phyloP scores from a whole-genome alignment of 1,140 invertebrate genomes.

The Oncopeltus fasciatus region DNA sequence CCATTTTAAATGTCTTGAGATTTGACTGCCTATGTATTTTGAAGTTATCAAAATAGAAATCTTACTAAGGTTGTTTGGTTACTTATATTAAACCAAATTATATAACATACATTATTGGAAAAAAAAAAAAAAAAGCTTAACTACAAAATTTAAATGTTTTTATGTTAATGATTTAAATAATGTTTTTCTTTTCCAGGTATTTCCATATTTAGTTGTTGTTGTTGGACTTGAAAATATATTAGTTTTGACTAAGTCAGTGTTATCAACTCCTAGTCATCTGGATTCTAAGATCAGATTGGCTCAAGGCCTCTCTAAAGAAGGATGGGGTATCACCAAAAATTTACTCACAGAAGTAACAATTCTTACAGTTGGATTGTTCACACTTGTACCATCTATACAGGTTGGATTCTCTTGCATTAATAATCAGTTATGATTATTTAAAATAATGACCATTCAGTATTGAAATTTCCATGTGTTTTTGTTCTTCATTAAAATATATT shows the following conservation, averaged over 20 bases:
- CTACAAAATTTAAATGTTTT: not conserved
- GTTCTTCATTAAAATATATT: too few species aligned
- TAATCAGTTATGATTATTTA: not conserved
- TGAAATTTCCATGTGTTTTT: too few species aligned
- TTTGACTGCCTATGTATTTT: too few species aligned
- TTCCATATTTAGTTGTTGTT: constrained; percentile 87
- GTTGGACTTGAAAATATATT: constrained; percentile 93
- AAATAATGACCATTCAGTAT: too few species aligned
- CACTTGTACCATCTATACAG: constrained; percentile 86
- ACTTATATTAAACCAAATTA: too few species aligned
- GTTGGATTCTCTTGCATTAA: constrained; percentile 23
- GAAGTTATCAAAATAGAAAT: too few species aligned
- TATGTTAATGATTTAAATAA: not conserved
- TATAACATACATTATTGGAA: too few species aligned
- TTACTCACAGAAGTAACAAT: constrained; percentile 83
- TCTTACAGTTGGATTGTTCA: constrained; percentile 76
- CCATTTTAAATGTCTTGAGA: too few species aligned
- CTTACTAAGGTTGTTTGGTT: too few species aligned
- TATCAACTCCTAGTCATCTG: constrained; percentile 76
- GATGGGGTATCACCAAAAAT: constrained; percentile 94
- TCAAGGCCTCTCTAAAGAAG: constrained; percentile 84
- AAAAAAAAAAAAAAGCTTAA: too few species aligned
- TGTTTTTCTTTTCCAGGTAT: constrained; percentile 38
- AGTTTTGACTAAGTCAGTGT: constrained; percentile 86
- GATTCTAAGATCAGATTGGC: constrained; percentile 89